Evolutionary conservation across 2,797 vertebrate species (phyloP), one percentile per base, ranked within the genome.

Genomic region (Scomberomorus guttatus): DNA sequence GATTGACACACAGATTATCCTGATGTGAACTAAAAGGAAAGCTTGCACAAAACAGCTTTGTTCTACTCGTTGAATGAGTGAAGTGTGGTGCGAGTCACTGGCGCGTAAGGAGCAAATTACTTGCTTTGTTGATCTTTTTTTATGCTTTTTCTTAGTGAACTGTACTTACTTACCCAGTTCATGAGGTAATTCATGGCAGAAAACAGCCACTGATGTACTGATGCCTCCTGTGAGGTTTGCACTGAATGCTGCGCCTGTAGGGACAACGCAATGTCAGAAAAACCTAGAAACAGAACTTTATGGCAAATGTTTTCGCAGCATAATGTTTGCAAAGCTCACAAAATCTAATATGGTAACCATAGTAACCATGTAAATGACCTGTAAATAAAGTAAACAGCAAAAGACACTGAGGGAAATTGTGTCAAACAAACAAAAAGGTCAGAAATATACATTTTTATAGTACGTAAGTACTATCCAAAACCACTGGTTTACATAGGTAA

Each of bases 181-280:
- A 82, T 99, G 98, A 79, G 98, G 98, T 89, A 99, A 96, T 83
- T 99, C 98, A 0, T 99, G 98, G 92, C 98, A 99, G 94, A 99
- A 99, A 58, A 99, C 98, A 2, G 98, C 98, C 84, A 99, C 97
- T 2, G 98, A 99, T 2, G 98, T 99, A 70, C 98, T 99, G 93
- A 99, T 98, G 77, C 98, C 98, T 75, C 98, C 98, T 0, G 98
- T 98, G 87, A 98, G 84, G 80, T 97, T 98, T 7, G 97, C 96
- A 83, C 98, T 99, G 92, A 99, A 99, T 1, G 98, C 98, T 57
- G 98, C 98, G 77, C 98, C 98, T 99, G 83, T 1, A 69, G 54
- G 80, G 22, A 82, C 17, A 52, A 72, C 0, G 76, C 42, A 46
- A 14, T 42, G 37, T 74, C 39, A 70, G 66, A 50, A 20, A n/a